These are phyloP conservation scores for Rallus crepitans DNA, from an alignment of 2,797 vertebrate genomes.

Conservation along the genomic window DNA sequence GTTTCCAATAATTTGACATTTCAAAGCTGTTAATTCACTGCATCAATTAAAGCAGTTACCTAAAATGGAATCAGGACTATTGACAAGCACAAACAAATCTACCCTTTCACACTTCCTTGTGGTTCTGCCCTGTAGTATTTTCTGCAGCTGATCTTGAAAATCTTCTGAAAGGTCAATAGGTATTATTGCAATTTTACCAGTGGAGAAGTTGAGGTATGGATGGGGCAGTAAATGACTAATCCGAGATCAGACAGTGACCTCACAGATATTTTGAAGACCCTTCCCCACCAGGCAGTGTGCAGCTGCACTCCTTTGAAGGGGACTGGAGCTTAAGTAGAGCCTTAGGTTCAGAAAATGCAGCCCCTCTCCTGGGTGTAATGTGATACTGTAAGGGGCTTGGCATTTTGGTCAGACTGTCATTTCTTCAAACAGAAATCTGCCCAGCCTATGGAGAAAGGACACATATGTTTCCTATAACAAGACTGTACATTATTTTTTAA, in stretches of 20 bases:
- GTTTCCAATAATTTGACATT: neutral
- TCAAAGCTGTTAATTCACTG: neutral
- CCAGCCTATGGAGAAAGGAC: slow-evolving; percentile 48
- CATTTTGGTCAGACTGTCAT: slow-evolving; percentile 64
- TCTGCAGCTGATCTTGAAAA: neutral
- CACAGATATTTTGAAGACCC: slow-evolving; percentile 48
- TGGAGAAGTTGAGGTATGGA: neutral
- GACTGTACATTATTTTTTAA: slow-evolving; percentile 73
- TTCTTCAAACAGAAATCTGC: slow-evolving; percentile 68
- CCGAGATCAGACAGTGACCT: slow-evolving; percentile 43
- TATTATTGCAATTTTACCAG: neutral
- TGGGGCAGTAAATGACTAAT: slow-evolving; percentile 6
- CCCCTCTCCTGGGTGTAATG: slow-evolving; percentile 65
- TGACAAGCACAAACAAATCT: neutral
- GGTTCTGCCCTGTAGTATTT: neutral
- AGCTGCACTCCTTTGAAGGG: slow-evolving; percentile 66
- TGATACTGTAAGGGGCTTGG: slow-evolving; percentile 53
- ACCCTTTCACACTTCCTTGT: neutral
- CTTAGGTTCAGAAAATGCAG: slow-evolving; percentile 42
- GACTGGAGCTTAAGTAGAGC: slow-evolving; percentile 25
- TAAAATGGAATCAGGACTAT: neutral
- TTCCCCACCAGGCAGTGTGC: slow-evolving; percentile 29
- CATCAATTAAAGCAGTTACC: neutral
- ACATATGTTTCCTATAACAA: slow-evolving; percentile 71
- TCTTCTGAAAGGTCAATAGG: neutral